Evolutionary conservation across 2,797 vertebrate genomes (phyloP), one percentile per base, ranked within the genome.

Genomic region (Benthosema pterotum): DNA sequence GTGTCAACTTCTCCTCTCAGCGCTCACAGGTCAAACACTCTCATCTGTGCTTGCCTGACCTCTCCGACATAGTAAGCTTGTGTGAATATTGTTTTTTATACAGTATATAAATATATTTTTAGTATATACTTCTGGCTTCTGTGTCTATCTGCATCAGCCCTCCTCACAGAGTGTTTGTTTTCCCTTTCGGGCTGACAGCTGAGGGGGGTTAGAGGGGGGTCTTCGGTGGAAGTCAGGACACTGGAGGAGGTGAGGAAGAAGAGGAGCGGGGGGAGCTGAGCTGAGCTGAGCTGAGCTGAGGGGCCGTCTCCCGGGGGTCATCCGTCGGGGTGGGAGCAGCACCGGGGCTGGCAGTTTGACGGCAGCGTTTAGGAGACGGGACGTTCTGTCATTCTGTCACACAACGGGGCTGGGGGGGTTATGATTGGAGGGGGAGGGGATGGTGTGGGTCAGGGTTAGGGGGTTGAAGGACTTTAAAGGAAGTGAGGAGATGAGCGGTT

Each of bases 181-280:
- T 73, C 77, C 67, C 60, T 69, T 14, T 60, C 32, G 8, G 49
- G 56, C 79, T 95, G 95, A 95, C 94, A 95, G 91, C 87, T 92
- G 84, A 85, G 85, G 71, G 77, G 81, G 81, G 7, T 38, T 9
- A 88, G n/a, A n/a, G n/a, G n/a, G n/a, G n/a, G n/a, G n/a, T n/a
- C n/a, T n/a, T n/a, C n/a, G n/a, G n/a, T n/a, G n/a, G n/a, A n/a
- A n/a, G n/a, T n/a, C n/a, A n/a, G n/a, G n/a, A n/a, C 83, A 90
- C 88, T 77, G 88, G 87, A 92, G 89, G 32, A 9, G 32, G 9
- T 32, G 89, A 92, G 80, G 87, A 91, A 87, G 79, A 80, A 85
- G 90, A 88, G 69, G 65, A 80, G 66, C 59, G 67, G 78, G 89
- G 22, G 22, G 22, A 4, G 22, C 22, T 25, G 3, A 25, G 22